Conservation (phyloP, 1,140 invertebrate species). For the Ptiloglossa arizonensis region DNA sequence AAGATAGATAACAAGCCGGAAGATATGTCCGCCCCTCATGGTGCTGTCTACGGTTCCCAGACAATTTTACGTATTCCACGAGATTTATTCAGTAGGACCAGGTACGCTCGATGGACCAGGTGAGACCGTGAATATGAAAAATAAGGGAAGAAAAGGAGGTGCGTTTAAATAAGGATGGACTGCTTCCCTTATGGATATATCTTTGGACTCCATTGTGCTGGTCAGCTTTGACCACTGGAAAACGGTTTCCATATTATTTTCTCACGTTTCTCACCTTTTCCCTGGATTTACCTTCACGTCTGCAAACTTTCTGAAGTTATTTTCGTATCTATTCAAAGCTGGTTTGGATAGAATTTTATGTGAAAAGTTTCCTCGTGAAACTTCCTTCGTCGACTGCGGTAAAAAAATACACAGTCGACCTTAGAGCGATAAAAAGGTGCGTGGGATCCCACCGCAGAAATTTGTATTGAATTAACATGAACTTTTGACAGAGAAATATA, state of each 20-base stretch:
- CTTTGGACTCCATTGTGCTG: constrained; percentile 36
- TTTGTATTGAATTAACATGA: neutral
- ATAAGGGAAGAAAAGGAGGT: constrained; percentile 14
- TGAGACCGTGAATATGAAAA: constrained; percentile 45
- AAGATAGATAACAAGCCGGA: constrained; percentile 16
- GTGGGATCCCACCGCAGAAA: neutral
- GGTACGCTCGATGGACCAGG: constrained; percentile 22
- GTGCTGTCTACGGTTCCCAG: neutral
- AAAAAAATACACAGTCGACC: neutral
- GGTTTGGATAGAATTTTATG: constrained; percentile 16
- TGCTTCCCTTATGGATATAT: constrained; percentile 31
- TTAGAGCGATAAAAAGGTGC: neutral
- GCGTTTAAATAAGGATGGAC: constrained; percentile 52
- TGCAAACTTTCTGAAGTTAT: constrained; percentile 39
- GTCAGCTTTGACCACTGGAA: constrained; percentile 47
- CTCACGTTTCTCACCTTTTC: constrained; percentile 16
- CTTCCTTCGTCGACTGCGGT: neutral
- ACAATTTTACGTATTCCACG: constrained; percentile 33
- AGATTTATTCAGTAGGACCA: constrained; percentile 46
- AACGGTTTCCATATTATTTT: constrained; percentile 51
- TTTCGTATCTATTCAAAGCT: constrained; percentile 19
- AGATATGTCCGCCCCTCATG: neutral
- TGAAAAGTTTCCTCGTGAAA: constrained; percentile 10
- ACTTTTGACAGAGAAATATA: too few species aligned
- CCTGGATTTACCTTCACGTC: constrained; percentile 19